phyloP scores from a whole-genome alignment of 2,797 vertebrate genomes.

The Coendou prehensilis region DNA sequence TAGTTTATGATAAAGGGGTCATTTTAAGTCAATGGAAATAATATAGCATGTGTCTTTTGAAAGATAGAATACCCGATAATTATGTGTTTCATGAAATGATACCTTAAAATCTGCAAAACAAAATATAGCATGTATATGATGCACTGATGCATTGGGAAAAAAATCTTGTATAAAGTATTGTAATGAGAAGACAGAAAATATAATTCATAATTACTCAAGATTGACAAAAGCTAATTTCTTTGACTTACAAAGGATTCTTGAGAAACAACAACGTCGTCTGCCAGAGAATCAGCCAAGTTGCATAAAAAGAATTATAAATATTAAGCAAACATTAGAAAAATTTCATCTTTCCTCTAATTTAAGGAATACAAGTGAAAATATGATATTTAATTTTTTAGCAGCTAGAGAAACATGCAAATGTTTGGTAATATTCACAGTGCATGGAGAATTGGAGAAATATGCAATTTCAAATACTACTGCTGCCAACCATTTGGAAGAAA shows the following conservation, averaged over 20 bases:
- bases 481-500: slow-evolving; percentile 3
- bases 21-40: background rate
- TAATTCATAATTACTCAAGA: background rate
- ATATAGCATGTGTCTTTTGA: background rate
- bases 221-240: background rate
- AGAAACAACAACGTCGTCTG: background rate
- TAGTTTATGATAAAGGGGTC: background rate
- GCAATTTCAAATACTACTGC: background rate
- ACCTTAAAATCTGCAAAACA: background rate
- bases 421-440: slow-evolving; percentile 18
- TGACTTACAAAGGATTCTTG: background rate
- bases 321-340: background rate
- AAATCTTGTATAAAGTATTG: background rate
- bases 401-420: slow-evolving; percentile 12
- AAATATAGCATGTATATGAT: background rate
- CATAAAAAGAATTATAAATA: slow-evolving; percentile 44
- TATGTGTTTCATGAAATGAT: background rate
- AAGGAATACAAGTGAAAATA: slow-evolving; percentile 22
- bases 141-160: background rate
- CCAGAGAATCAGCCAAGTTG: background rate
- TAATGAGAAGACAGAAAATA: background rate
- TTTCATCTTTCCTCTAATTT: slow-evolving; percentile 6
- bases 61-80: background rate
- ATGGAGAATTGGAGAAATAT: background rate
- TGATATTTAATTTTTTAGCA: background rate